Base-by-base conservation (phyloP, 2,113 vertebrate species). In the Stigmatopora argus region DNA sequence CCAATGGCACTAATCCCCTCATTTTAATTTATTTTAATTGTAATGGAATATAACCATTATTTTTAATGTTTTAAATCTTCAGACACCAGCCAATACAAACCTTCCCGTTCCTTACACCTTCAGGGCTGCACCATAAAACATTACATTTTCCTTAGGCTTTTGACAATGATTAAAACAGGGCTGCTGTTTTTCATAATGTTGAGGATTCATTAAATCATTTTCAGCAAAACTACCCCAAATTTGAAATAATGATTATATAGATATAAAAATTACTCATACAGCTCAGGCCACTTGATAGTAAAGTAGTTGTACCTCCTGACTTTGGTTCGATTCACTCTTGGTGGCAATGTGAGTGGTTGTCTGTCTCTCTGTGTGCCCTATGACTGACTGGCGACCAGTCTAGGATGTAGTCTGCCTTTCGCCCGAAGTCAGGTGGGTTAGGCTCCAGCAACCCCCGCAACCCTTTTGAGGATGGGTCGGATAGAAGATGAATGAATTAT, bases 11-110 rank as follows among this genome's bases (percentile, higher is more conserved):
- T 83, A 87, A 80, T 77, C 79, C 88, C 85, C 83, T 72, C 48
- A 84, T 86, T 79, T 86, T 87, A 87, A 88, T 89, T 90, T 77
- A 84, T 90, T 91, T 88, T 89, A 91, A 91, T 90, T 90, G 86
- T 72, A 75, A 79, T 83, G 72, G 88, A 90, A 90, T 88, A 84
- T 88, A 86, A 84, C 79, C 88, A 87, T 88, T 80, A 83, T 87
- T 87, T 90, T 90, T 91, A 85, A 90, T 82, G 10, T 77, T 65
- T 76, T 76, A 65, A 83, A 90, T 89, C 87, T 82, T 75, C 59
- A 65, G 65, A 80, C 51, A 73, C 64, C 15, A 26, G 58, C 68
- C 63, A 71, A 68, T 74, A 35, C 31, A 51, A 51, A 66, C 80
- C 9, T 45, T 46, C 69, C 77, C 55, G 78, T 67, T 66, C 72